Conservation (phyloP, 2,113 vertebrate species). For the Natator depressus region DNA sequence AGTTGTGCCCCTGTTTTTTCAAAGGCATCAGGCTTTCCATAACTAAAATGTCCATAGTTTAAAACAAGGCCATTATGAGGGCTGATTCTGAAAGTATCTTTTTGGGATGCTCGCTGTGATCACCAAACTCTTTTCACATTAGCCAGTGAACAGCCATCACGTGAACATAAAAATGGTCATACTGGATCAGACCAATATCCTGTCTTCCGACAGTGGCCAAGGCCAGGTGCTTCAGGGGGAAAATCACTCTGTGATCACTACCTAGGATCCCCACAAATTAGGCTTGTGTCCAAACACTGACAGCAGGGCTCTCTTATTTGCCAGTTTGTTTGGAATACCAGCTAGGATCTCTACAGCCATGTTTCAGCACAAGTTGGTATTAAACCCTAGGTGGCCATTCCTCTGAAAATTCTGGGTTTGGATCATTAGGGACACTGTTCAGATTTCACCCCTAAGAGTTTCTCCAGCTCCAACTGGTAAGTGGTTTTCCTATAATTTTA, state of each 20-base stretch:
- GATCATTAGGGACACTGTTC: neutral
- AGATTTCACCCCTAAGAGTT: neutral
- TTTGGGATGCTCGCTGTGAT: neutral
- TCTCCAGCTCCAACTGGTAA: neutral
- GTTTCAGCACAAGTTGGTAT: neutral
- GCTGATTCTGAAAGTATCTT: neutral
- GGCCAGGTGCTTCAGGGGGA: neutral
- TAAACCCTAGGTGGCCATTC: neutral
- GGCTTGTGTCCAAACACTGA: neutral
- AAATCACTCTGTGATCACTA: neutral
- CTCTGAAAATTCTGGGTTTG: neutral
- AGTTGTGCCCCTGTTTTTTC: conserved; percentile 13
- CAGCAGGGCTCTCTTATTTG: neutral
- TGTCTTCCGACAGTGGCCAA: too few species aligned
- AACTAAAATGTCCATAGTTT: neutral
- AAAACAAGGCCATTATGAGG: neutral
- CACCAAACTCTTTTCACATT: neutral
- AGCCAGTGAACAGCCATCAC: neutral
- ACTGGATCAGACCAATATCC: too few species aligned
- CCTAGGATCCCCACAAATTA: neutral
- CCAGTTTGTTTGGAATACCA: neutral
- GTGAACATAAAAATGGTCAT: too few species aligned
- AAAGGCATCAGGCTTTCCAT: conserved; percentile 23
- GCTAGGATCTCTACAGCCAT: neutral
- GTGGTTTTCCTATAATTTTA: neutral